Percentiles rank a stretch among this genome's conserved stretches.
Conservation (phyloP, 2,113 vertebrate genomes). For the Epinephelus cyanopodus region DNA sequence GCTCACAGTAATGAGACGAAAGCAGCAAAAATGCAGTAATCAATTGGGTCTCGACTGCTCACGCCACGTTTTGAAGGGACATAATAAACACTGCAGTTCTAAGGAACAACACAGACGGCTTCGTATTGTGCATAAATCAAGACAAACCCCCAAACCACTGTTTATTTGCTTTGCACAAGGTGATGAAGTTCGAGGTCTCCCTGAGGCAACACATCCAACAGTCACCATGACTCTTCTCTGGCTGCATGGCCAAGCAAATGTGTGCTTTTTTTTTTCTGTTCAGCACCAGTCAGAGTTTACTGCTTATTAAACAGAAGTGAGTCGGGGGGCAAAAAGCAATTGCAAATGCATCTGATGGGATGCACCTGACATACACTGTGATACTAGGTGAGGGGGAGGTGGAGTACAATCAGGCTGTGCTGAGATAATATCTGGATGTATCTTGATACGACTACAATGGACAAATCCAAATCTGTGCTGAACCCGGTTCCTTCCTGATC, state of each 20-base stretch:
- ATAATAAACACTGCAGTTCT: background rate
- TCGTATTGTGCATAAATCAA: background rate
- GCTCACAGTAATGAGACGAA: background rate
- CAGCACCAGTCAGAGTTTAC: slow-evolving; percentile 10
- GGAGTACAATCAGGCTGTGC: background rate
- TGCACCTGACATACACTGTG: background rate
- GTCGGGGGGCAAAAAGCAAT: slow-evolving; percentile 17
- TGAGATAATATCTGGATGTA: background rate
- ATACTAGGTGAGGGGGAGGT: background rate
- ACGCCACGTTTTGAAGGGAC: background rate
- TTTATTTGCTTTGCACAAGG: slow-evolving; percentile 21
- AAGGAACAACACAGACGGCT: background rate
- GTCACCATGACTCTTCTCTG: background rate
- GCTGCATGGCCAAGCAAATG: slow-evolving; percentile 14
- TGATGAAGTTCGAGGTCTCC: slow-evolving; percentile 36
- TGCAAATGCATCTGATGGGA: slow-evolving; percentile 4
- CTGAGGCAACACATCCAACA: slow-evolving; percentile 15
- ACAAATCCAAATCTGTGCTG: background rate
- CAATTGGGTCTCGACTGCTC: background rate
- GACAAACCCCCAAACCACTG: slow-evolving; percentile 11
- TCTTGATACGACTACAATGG: background rate
- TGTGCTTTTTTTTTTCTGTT: background rate
- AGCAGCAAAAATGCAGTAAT: background rate
- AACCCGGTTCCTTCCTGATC: background rate
- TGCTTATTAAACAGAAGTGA: slow-evolving; percentile 29